These are phyloP conservation scores for Falco berigora DNA, from an alignment of 2,797 vertebrate species.

Conservation along the genomic window DNA sequence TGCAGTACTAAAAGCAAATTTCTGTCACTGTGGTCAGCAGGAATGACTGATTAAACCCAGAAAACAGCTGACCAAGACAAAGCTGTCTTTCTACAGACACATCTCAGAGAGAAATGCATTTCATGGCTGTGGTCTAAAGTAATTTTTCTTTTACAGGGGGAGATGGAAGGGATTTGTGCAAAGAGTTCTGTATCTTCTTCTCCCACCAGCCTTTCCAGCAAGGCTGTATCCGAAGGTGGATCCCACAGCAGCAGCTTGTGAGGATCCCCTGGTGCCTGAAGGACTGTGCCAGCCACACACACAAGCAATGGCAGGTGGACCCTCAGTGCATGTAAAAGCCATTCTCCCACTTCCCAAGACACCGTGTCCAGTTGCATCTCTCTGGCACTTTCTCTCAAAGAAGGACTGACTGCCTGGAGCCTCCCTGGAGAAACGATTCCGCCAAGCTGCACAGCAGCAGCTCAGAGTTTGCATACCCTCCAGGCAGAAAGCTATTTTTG, in stretches of 20 bases:
- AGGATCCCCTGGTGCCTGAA: background rate
- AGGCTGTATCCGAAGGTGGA: background rate
- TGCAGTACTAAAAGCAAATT: background rate
- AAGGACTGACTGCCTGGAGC: background rate
- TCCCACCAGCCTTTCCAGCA: background rate
- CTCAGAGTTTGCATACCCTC: background rate
- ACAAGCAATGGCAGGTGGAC: background rate
- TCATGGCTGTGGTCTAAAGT: background rate
- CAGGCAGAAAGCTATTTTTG: constrained; percentile 34
- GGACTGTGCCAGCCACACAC: accelerated
- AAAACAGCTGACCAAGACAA: constrained; percentile 17
- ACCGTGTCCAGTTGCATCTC: background rate
- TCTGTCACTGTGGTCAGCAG: background rate
- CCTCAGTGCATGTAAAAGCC: accelerated
- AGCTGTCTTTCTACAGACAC: background rate
- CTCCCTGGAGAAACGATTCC: background rate
- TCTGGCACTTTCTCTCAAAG: background rate
- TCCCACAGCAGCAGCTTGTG: background rate
- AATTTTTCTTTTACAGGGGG: background rate
- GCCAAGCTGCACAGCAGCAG: background rate
- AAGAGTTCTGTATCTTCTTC: background rate
- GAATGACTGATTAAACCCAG: background rate
- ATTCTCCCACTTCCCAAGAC: accelerated
- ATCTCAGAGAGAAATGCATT: background rate
- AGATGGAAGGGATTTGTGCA: background rate